Conservation (phyloP, 2,888 invertebrate genomes). For the Diplolepis rosae region DNA sequence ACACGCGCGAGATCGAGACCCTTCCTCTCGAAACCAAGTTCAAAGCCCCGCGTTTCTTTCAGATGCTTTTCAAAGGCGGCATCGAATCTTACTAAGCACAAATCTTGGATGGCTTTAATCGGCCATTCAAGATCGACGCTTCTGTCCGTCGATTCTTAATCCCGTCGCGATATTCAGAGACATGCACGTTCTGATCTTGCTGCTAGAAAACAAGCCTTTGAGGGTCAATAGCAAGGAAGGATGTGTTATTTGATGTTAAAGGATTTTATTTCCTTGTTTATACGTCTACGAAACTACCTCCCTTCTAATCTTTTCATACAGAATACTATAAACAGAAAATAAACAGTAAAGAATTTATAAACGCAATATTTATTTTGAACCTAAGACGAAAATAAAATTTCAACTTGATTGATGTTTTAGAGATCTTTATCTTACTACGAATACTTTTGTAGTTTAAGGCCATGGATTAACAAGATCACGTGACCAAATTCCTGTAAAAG, state of each 20-base stretch:
- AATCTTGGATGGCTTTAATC: not conserved
- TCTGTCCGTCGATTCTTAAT: not conserved
- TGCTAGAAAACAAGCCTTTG: not conserved
- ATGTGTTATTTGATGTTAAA: not conserved
- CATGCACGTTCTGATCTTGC: not conserved
- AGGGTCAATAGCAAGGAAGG: conserved; percentile 16
- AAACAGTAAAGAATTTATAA: too few relatives aligned
- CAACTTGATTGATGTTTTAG: too few relatives aligned
- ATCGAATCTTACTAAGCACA: not conserved
- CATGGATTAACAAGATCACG: too few relatives aligned
- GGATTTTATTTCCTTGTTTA: not conserved
- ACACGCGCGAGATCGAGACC: conserved; percentile 11
- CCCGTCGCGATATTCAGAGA: conserved; percentile 1
- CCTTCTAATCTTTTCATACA: not conserved
- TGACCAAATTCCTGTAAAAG: too few relatives aligned
- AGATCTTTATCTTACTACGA: too few relatives aligned
- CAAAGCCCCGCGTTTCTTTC: conserved; percentile 10
- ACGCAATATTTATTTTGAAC: too few relatives aligned
- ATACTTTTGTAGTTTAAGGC: too few relatives aligned
- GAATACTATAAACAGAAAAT: too few relatives aligned
- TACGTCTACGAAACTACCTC: too few relatives aligned
- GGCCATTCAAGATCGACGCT: not conserved
- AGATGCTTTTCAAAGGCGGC: not conserved
- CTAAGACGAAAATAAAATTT: too few relatives aligned
- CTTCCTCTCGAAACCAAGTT: conserved; percentile 15